A percentile compares a stretch with the other conserved stretches of the same genome.
phyloP scores from a whole-genome alignment of 2,113 vertebrate genomes.

The Oreochromis tanganicae region DNA sequence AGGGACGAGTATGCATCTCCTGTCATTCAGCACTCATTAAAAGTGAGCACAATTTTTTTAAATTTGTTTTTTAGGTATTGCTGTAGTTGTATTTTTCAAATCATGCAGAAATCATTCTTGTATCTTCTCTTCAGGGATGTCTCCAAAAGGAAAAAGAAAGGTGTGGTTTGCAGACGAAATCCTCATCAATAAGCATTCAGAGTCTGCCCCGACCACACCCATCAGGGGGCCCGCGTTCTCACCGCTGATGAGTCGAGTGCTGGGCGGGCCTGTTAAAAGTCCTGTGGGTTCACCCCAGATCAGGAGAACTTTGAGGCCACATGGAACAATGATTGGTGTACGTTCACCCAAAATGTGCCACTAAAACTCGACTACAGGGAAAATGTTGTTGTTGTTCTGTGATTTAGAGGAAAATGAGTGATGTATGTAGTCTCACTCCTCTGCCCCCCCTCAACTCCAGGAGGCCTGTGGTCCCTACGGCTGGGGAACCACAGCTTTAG shows the following conservation, averaged over 20 bases:
- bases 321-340: slow-evolving; percentile 65
- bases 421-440: neutral
- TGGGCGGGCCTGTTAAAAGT: slow-evolving; percentile 75
- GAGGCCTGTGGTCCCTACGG: slow-evolving; percentile 75
- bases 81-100: neutral
- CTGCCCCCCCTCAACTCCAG: slow-evolving; percentile 34
- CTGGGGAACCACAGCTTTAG: slow-evolving; percentile 82
- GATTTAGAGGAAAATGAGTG: neutral
- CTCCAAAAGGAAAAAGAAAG: slow-evolving; percentile 85
- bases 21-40: slow-evolving; percentile 91
- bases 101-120: neutral
- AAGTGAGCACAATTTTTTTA: slow-evolving; percentile 71
- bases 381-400: neutral
- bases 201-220: slow-evolving; percentile 83
- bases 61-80: neutral
- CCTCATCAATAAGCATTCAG: slow-evolving; percentile 83
- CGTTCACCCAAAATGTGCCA: neutral
- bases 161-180: slow-evolving; percentile 98
- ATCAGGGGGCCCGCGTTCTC: slow-evolving; percentile 78
- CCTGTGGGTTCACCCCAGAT: slow-evolving; percentile 70
- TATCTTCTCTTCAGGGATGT: slow-evolving; percentile 48
- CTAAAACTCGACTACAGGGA: neutral
- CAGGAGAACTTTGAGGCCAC: slow-evolving; percentile 56
- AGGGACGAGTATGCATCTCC: slow-evolving; percentile 92
- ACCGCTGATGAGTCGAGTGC: slow-evolving; percentile 63